Evolutionary conservation across 2,888 invertebrate genomes (phyloP), one percentile per base, ranked within the genome.

Genomic region (Habroteleia sp.): DNA sequence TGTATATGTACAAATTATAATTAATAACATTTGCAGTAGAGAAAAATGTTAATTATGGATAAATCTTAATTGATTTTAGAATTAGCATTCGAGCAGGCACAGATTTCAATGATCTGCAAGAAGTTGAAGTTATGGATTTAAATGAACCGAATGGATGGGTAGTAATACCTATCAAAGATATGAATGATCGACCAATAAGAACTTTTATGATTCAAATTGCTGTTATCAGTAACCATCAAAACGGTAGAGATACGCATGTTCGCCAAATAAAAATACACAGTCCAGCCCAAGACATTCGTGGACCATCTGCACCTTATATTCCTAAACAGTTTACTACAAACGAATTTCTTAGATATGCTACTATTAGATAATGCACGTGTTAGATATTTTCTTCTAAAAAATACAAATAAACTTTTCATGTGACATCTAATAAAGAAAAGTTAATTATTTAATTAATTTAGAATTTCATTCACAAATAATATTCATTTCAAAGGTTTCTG

Each of bases 81-180:
- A 96, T 97, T 80, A 97, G 97, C 0, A 94, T 97, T 76, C 90
- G 98, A 82, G 96, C 96, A 13, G 98, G 98, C 5, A 97, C 96
- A 58, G 97, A 98, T 89, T 97, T 97, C 84, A 97, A 98, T 90
- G 98, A 99, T 89, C 91, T 99, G 23, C 96, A 97, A 88, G 98
- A 99, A 89, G 93, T 98, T 65, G 97, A 98, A 91, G 95, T 97
- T 14, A 93, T 97, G 79, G 97, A 98, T 88, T 89, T 99, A 25
- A 93, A 93, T 78, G 99, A 99, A 88, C 99, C 99, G 0, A 94
- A 94, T 84, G 98, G 99, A 27, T 99, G 99, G 99, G 95, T 98
- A 37, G 93, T 95, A 83, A 95, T 98, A 82, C 96, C 96, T 25
- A 93, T 98, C 27, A 96, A 95, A 89, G 96, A 97, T 87, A 93